These are phyloP conservation scores for Platysternon megacephalum DNA, from an alignment of 2,113 vertebrate genomes.

Conservation along the genomic window DNA sequence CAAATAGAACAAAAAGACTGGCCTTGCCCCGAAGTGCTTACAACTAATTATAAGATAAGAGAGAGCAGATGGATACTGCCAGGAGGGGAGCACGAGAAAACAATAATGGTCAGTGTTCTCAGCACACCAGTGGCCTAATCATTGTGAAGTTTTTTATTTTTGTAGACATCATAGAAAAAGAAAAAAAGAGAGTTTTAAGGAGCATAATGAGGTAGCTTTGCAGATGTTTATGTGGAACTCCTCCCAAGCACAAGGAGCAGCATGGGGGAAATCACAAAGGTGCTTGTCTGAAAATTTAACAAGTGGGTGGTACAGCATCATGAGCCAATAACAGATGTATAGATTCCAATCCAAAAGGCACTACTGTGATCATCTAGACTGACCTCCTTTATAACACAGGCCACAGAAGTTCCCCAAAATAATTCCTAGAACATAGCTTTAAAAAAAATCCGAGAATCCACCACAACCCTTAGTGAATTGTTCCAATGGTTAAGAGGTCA, in stretches of 20 bases:
- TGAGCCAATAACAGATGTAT: background rate
- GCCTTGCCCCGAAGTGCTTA: background rate
- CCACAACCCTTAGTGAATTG: background rate
- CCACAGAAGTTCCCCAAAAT: background rate
- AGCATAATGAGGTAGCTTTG: background rate
- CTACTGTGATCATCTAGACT: background rate
- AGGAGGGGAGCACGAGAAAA: background rate
- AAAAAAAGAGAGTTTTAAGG: background rate
- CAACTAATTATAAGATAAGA: background rate
- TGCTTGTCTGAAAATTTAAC: background rate
- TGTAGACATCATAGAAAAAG: background rate
- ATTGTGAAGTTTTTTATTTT: background rate
- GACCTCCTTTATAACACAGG: background rate
- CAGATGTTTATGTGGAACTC: background rate
- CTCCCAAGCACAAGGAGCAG: background rate
- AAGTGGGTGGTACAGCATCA: background rate
- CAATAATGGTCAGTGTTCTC: background rate
- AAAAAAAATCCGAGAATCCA: background rate
- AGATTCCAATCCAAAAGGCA: background rate
- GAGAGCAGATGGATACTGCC: background rate
- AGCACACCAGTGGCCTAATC: background rate
- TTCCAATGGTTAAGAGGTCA: background rate
- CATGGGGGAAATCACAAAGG: background rate
- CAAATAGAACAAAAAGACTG: background rate
- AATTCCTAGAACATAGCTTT: background rate